Conservation (phyloP, 2,888 invertebrate genomes). For the Drosophila neonasuta region DNA sequence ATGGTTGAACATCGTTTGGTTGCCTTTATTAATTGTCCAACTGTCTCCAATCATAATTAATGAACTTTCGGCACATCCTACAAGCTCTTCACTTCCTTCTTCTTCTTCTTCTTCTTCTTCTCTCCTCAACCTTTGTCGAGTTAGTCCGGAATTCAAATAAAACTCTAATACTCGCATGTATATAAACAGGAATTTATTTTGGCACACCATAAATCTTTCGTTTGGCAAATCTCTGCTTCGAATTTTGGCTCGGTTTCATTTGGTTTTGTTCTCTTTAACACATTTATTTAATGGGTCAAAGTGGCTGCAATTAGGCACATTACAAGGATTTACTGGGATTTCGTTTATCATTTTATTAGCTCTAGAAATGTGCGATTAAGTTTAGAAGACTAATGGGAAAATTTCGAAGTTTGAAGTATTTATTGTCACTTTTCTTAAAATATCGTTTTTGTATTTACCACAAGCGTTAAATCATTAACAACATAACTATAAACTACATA, state of each 20-base stretch:
- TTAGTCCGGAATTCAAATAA: conserved; percentile 55
- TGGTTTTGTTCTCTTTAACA: conserved; percentile 19
- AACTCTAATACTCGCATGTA: conserved; percentile 47
- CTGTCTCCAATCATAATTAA: conserved; percentile 80
- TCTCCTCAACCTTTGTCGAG: neutral
- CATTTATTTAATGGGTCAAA: conserved; percentile 57
- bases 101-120: conserved; percentile 20
- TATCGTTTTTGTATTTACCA: too few species aligned
- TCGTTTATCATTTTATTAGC: conserved; percentile 16
- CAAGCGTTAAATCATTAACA: too few species aligned
- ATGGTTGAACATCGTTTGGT: conserved; percentile 18
- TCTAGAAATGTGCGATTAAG: neutral
- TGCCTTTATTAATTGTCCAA: conserved; percentile 75
- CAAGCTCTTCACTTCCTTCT: conserved; percentile 32
- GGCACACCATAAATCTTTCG: conserved; percentile 71
- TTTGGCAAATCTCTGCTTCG: conserved; percentile 58
- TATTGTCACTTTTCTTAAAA: neutral
- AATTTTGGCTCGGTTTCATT: conserved; percentile 6
- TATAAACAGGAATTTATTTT: conserved; percentile 65
- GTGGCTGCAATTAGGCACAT: conserved; percentile 72
- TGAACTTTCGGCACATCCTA: conserved; percentile 73
- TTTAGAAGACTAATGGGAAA: conserved; percentile 1
- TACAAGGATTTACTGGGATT: conserved; percentile 64
- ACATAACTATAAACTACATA: too few species aligned
- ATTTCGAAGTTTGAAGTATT: neutral